Percentiles rank a stretch among this genome's conserved stretches.
phyloP scores from a whole-genome alignment of 2,113 vertebrate species.

The Lontra canadensis region DNA sequence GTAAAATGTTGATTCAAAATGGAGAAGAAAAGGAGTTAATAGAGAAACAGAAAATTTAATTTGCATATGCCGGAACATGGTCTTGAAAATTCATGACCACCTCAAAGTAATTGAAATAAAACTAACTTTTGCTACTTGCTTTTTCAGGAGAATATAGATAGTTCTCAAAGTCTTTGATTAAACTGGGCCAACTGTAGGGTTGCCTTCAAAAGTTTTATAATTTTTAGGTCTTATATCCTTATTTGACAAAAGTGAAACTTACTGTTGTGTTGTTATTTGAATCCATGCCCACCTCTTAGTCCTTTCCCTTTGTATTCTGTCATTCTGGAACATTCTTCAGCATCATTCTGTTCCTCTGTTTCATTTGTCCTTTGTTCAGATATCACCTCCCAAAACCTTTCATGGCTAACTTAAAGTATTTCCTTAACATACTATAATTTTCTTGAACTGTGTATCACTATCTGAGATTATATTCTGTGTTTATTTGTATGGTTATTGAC shows the following conservation, averaged over 20 bases:
- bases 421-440: not conserved
- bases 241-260: not conserved
- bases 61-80: not conserved
- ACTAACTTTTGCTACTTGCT: not conserved
- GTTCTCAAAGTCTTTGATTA: not conserved
- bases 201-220: not conserved
- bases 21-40: not conserved
- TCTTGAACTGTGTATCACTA: not conserved
- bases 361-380: not conserved
- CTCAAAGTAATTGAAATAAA: slow-evolving; percentile 1
- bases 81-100: not conserved
- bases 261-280: not conserved
- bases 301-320: not conserved
- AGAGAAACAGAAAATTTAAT: not conserved
- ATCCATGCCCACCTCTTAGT: not conserved
- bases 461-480: not conserved
- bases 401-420: not conserved
- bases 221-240: not conserved
- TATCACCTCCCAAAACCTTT: not conserved
- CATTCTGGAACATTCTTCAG: not conserved
- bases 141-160: not conserved
- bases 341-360: not conserved
- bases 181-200: not conserved
- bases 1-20: not conserved
- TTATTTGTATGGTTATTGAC: not conserved